phyloP scores from a whole-genome alignment of 1,140 invertebrate genomes.

The Scylla paramamosain region DNA sequence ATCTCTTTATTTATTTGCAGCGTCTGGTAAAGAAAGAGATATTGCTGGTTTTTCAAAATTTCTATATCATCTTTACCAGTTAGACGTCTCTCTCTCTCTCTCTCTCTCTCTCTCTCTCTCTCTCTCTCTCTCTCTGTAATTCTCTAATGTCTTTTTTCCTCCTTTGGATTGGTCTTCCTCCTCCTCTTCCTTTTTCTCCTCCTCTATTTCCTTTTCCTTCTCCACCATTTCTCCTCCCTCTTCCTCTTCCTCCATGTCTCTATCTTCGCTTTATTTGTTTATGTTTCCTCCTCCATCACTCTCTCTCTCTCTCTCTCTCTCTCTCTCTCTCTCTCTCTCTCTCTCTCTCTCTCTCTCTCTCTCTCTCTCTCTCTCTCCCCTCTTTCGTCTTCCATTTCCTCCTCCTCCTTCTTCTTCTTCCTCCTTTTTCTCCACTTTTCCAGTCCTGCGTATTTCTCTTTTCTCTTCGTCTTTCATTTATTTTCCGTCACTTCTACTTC shows the following conservation, averaged over 20 bases:
- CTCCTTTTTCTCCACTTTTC: background rate
- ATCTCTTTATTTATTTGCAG: no score
- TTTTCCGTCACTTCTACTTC: no score
- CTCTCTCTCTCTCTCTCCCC: background rate
- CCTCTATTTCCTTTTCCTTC: background rate
- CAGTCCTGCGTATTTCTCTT: no score
- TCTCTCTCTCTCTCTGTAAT: no score
- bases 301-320: background rate
- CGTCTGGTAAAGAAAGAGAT: no score
- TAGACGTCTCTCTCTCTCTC: background rate
- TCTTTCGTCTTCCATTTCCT: background rate
- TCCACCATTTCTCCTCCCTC: background rate
- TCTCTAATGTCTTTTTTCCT: background rate
- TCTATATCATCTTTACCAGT: background rate
- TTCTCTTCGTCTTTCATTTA: background rate
- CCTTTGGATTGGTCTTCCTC: background rate
- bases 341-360: background rate
- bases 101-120: background rate
- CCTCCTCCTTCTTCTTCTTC: background rate
- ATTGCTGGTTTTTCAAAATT: no score
- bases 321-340: background rate
- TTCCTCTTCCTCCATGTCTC: background rate
- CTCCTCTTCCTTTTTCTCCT: background rate
- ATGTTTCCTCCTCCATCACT: background rate
- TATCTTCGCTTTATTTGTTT: background rate